These are phyloP conservation scores for Cisticola juncidis DNA, from an alignment of 2,113 vertebrate species.

Conservation along the genomic window DNA sequence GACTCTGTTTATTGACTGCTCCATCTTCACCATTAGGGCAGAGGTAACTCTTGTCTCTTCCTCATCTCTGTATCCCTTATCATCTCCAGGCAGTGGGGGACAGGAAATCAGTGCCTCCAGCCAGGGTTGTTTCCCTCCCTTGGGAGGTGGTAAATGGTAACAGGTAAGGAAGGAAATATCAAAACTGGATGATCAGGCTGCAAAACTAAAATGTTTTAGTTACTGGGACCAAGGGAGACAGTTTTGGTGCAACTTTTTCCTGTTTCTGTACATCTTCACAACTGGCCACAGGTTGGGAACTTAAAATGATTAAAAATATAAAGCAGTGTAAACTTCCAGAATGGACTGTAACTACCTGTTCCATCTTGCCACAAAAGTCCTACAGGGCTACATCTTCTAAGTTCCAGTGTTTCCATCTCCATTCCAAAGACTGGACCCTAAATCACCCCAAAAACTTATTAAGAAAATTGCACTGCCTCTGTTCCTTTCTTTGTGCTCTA, in stretches of 20 bases:
- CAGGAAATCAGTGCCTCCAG: neutral
- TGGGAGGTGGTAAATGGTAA: fast-evolving
- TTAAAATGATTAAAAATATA: neutral
- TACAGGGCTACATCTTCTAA: neutral
- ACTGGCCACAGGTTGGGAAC: neutral
- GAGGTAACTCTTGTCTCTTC: neutral
- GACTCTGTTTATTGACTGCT: neutral
- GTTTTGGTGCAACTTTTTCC: neutral
- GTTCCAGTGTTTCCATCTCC: neutral
- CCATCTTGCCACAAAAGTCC: neutral
- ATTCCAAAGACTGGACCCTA: neutral
- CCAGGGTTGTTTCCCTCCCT: neutral
- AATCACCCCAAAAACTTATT: neutral
- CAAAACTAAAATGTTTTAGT: neutral
- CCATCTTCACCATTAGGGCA: neutral
- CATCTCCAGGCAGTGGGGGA: neutral
- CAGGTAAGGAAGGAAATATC: neutral
- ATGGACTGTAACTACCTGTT: neutral
- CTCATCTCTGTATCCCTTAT: neutral
- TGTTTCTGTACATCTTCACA: neutral
- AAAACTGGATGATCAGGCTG: neutral
- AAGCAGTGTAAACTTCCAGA: neutral
- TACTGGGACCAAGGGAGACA: neutral
- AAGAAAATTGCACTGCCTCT: neutral
- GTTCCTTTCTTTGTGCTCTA: neutral